Conservation (phyloP, 2,888 invertebrate genomes). For the Lysandra coridon region DNA sequence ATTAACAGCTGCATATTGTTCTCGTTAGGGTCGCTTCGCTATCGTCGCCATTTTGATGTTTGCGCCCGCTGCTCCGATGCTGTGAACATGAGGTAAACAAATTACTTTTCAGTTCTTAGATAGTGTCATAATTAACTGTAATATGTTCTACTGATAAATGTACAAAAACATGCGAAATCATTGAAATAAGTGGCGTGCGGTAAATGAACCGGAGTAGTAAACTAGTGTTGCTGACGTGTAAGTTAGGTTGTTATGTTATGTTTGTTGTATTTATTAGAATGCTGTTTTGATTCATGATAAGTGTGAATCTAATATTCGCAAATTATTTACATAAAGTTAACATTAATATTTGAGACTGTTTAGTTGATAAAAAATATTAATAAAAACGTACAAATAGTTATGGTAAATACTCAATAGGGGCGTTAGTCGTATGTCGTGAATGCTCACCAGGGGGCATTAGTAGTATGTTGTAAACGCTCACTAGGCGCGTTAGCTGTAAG, state of each 20-base stretch:
- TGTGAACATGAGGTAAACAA: neutral
- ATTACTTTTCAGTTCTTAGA: neutral
- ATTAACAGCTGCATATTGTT: neutral
- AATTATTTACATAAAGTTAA: neutral
- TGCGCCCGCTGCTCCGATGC: neutral
- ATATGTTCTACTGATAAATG: neutral
- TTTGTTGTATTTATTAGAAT: neutral
- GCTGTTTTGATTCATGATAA: neutral
- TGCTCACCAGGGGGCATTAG: no score
- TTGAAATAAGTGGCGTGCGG: neutral
- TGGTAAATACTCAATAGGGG: no score
- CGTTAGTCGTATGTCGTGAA: neutral
- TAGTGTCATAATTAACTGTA: neutral
- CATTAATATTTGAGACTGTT: neutral
- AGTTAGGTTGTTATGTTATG: neutral
- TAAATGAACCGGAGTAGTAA: neutral
- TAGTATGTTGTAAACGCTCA: no score
- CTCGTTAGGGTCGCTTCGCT: conserved; percentile 1
- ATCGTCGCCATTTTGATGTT: neutral
- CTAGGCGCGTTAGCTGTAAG: neutral
- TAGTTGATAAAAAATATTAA: neutral
- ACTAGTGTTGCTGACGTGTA: neutral
- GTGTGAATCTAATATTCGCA: neutral
- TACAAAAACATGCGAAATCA: neutral
- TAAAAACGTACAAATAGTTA: no score